These are phyloP conservation scores for Dolomedes plantarius DNA, from an alignment of 2,888 invertebrate genomes.

Conservation along the genomic window DNA sequence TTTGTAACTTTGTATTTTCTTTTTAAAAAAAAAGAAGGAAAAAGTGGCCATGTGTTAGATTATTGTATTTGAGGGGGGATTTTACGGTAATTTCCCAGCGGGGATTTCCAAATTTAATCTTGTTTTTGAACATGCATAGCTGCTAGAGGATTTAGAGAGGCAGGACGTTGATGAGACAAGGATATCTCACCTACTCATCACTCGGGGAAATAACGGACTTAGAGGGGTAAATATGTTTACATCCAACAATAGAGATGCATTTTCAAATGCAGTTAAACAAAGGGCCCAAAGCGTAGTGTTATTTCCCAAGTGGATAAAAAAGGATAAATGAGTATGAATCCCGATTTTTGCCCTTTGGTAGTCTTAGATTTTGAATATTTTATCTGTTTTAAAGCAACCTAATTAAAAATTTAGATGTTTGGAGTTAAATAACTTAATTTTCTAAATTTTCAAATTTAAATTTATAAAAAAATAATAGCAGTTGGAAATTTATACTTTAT, in stretches of 20 bases:
- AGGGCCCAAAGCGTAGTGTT: neutral
- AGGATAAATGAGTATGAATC: too few relatives aligned
- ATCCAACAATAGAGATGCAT: neutral
- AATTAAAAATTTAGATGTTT: too few relatives aligned
- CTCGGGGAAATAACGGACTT: neutral
- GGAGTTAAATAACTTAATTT: too few relatives aligned
- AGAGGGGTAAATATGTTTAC: slow-evolving; percentile 3
- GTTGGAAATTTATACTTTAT: too few relatives aligned
- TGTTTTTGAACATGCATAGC: slow-evolving; percentile 5
- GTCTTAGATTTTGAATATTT: too few relatives aligned
- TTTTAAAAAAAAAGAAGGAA: neutral
- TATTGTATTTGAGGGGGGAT: slow-evolving; percentile 42
- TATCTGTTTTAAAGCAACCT: too few relatives aligned
- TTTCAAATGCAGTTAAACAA: neutral
- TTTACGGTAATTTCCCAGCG: slow-evolving; percentile 69
- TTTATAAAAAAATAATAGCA: too few relatives aligned
- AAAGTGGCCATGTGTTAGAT: slow-evolving; percentile 4
- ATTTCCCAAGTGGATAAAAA: neutral
- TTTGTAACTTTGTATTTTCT: slow-evolving; percentile 43
- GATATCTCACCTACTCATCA: neutral
- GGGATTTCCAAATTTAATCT: slow-evolving; percentile 19
- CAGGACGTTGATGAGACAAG: slow-evolving; percentile 6
- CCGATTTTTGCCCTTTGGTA: too few relatives aligned
- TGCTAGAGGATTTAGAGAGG: neutral
- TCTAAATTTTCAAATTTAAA: too few relatives aligned